phyloP scores from a whole-genome alignment of 2,888 invertebrate species.

The Latrodectus elegans region DNA sequence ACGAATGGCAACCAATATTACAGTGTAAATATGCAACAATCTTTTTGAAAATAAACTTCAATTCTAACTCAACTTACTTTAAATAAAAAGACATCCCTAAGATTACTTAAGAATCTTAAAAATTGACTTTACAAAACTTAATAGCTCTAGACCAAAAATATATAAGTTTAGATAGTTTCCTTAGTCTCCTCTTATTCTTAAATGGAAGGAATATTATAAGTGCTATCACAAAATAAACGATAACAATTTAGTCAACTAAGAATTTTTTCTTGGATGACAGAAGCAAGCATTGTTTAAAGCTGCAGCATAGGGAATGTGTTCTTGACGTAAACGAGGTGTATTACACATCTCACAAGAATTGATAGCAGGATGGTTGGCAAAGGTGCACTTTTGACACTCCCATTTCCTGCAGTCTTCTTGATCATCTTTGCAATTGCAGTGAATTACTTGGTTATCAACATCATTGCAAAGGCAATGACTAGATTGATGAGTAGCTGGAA shows the following conservation, averaged over 20 bases:
- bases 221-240: background rate
- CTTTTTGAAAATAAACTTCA: too few relatives aligned
- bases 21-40: too few relatives aligned
- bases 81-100: too few relatives aligned
- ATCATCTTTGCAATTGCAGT: conserved; percentile 24
- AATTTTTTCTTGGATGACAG: conserved; percentile 46
- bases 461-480: background rate
- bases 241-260: background rate
- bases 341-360: conserved; percentile 95
- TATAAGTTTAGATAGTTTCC: too few relatives aligned
- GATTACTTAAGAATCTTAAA: too few relatives aligned
- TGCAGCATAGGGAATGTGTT: background rate
- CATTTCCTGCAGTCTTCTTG: conserved; percentile 77
- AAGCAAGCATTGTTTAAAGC: conserved; percentile 18
- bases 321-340: conserved; percentile 79
- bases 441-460: background rate
- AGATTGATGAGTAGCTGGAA: background rate
- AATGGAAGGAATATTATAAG: conserved; percentile 24
- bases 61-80: too few relatives aligned
- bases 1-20: too few relatives aligned
- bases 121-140: too few relatives aligned
- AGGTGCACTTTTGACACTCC: conserved; percentile 94
- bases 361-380: conserved; percentile 92
- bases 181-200: background rate
- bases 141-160: too few relatives aligned